A percentile compares a stretch with the other conserved stretches of the same genome.
Evolutionary conservation across 1,140 invertebrate genomes (phyloP).

Genomic region (Platyscapa corneri): DNA sequence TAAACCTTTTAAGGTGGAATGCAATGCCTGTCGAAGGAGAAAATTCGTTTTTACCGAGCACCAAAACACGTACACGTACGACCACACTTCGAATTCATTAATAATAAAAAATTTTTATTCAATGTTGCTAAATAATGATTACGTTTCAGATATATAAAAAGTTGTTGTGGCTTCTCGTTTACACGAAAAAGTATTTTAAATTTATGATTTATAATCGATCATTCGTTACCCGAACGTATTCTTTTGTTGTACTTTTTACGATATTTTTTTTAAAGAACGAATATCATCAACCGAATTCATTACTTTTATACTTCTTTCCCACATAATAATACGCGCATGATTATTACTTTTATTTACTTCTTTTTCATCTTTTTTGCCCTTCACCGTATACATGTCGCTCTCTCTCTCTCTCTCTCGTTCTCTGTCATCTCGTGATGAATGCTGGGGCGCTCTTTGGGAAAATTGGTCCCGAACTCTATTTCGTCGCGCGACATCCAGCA

Average conservation of each 20-base stretch:
- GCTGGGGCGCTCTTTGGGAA: conserved; percentile 43
- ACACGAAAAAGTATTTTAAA: background rate
- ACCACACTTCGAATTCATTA: too few relatives aligned
- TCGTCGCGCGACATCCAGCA: background rate
- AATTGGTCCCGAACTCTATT: conserved; percentile 42
- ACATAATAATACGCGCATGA: conserved; percentile 44
- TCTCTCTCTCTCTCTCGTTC: background rate
- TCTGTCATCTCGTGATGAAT: conserved; percentile 37
- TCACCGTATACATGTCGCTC: background rate
- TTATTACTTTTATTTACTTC: conserved; percentile 28
- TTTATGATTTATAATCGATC: background rate
- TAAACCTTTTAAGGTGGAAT: too few relatives aligned
- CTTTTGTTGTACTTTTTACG: too few relatives aligned
- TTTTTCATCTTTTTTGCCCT: background rate
- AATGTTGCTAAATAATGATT: too few relatives aligned
- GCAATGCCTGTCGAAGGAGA: too few relatives aligned
- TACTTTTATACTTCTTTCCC: conserved; percentile 14
- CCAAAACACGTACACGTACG: too few relatives aligned
- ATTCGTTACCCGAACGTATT: too few relatives aligned
- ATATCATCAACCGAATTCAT: background rate
- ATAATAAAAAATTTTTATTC: too few relatives aligned
- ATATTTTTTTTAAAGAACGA: background rate
- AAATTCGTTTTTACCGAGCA: too few relatives aligned
- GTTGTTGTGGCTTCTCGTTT: too few relatives aligned
- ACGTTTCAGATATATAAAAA: too few relatives aligned